phyloP scores from a whole-genome alignment of 2,797 vertebrate genomes.

The Pagetopsis macropterus region DNA sequence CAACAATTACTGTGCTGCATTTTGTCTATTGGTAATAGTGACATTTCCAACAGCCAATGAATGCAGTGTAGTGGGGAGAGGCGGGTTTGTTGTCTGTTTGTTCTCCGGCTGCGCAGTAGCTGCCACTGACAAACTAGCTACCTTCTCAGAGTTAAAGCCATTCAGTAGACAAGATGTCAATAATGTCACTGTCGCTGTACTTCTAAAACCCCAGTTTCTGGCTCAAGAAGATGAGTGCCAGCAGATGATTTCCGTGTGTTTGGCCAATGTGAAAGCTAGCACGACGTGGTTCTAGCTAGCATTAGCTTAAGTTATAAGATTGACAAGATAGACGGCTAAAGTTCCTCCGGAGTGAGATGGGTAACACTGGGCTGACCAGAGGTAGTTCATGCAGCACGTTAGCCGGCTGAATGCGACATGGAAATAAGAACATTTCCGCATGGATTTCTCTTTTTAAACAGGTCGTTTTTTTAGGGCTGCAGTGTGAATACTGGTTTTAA shows the following conservation, averaged over 20 bases:
- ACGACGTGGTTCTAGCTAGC: slow-evolving; percentile 27
- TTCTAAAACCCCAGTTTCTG: neutral
- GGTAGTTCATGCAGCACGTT: slow-evolving; percentile 29
- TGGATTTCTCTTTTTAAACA: slow-evolving; percentile 10
- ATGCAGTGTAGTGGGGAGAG: slow-evolving; percentile 59
- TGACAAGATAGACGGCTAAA: slow-evolving; percentile 64
- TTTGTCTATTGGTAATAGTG: fast-evolving
- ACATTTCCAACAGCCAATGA: slow-evolving; percentile 27
- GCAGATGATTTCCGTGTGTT: neutral
- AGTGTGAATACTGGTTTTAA: neutral
- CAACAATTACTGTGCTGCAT: neutral
- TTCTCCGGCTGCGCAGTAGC: slow-evolving; percentile 21
- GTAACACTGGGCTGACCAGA: slow-evolving; percentile 32
- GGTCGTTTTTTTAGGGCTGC: neutral
- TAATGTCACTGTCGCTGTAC: slow-evolving; percentile 23
- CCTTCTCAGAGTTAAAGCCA: slow-evolving; percentile 21
- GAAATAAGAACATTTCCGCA: neutral
- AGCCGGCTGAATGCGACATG: slow-evolving; percentile 33
- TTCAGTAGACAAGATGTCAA: slow-evolving; percentile 35
- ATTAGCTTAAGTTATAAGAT: slow-evolving; percentile 57
- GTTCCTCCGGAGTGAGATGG: slow-evolving; percentile 65
- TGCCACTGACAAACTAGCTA: slow-evolving; percentile 5
- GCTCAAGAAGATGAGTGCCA: neutral
- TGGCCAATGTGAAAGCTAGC: neutral
- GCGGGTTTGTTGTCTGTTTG: slow-evolving; percentile 68